Evolutionary conservation across 2,113 vertebrate species (phyloP), one percentile per base, ranked within the genome.

Genomic region (Amphilophus citrinellus): DNA sequence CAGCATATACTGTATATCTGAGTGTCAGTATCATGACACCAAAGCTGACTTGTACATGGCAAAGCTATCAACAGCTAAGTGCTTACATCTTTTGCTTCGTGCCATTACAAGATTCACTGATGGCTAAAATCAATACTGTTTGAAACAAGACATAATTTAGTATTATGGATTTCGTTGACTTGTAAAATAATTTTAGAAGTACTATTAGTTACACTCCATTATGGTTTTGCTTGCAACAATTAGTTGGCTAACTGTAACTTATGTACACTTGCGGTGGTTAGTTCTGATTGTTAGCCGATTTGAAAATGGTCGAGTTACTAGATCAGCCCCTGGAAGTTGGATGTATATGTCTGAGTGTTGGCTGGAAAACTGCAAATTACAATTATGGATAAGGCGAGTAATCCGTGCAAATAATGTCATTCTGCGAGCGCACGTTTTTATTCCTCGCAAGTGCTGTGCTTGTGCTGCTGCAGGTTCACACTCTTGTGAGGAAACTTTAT

Each of bases 101-200:
- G 42, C 24, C 66, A 30, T 71, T 20, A 20, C 15, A 71, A 20
- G 42, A 50, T 71, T 71, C 42, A 20, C 42, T 50, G 44, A 50
- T 71, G 18, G 66, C 30, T 71, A 71, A 71, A 71, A 53, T 71
- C 42, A 71, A 44, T 50, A 30, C 47, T 71, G 24, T 71, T 71
- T 71, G 65, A 71, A 71, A 3, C 42, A 30, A 30, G 8, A 30
- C 27, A 50, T 71, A 50, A 27, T 68, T 47, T 47, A 68, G 5
- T 68, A 14, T 47, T 47, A 47, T 0, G 0, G 22, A 68, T 27
- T 27, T 68, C 5, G 18, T 22, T 18, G 42, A 47, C 42, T 30
- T 27, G 15, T 27, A 15, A 47, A 68, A 50, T 68, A 27, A 68
- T 68, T 68, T 68, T 0, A 68, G 47, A 30, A 6, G 15, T 71